These are phyloP conservation scores for Rhodophaea formosa DNA, from an alignment of 2,888 invertebrate genomes.

Conservation along the genomic window DNA sequence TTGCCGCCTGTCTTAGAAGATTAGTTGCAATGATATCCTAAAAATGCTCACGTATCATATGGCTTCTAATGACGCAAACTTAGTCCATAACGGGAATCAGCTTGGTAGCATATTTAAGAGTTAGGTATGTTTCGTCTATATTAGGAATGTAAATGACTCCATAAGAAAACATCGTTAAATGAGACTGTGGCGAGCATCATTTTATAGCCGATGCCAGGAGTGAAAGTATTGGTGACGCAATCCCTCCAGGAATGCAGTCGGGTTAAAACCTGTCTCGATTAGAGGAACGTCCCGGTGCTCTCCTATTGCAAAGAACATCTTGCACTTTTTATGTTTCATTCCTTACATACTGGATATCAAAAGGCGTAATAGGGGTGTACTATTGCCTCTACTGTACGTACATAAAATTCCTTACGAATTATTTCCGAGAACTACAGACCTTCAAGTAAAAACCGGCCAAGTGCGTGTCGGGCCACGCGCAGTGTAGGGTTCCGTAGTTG, in stretches of 20 bases:
- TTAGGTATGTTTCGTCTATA: conserved; percentile 33
- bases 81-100: conserved; percentile 26
- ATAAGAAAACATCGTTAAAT: conserved; percentile 19
- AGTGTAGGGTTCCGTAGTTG: too few relatives aligned
- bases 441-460: background rate
- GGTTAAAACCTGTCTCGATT: conserved; percentile 47
- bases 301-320: conserved; percentile 25
- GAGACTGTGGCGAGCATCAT: conserved; percentile 6
- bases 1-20: background rate
- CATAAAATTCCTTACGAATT: background rate
- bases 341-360: background rate
- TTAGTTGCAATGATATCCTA: conserved; percentile 1
- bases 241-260: conserved; percentile 47
- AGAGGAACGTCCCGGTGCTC: conserved; percentile 40
- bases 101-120: conserved; percentile 26
- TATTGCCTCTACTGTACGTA: background rate
- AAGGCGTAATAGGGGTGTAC: background rate
- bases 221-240: conserved; percentile 44
- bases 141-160: conserved; percentile 24
- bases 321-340: conserved; percentile 20
- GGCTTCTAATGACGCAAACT: conserved; percentile 19
- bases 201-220: conserved; percentile 30
- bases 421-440: conserved; percentile 2
- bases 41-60: conserved; percentile 3
- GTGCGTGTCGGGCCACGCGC: too few relatives aligned